Conservation (phyloP, 2,113 vertebrate genomes). For the Sceloporus tristichus region DNA sequence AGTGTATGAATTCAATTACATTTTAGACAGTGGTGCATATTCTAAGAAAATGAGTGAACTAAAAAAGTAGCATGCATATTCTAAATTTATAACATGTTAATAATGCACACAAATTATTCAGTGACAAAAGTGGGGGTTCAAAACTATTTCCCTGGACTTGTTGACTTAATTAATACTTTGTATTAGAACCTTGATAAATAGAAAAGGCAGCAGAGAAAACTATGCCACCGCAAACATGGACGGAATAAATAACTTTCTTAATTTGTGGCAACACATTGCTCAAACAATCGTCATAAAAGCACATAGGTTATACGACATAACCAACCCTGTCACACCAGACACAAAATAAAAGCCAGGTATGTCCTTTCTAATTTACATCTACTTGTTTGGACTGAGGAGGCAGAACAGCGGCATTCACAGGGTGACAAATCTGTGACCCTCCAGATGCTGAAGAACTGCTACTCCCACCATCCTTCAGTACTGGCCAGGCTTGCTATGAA, state of each 20-base stretch:
- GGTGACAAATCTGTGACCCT: too few species aligned
- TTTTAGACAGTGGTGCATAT: background rate
- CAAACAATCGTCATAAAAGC: background rate
- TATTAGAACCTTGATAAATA: background rate
- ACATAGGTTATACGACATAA: background rate
- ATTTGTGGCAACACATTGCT: background rate
- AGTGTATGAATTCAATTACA: background rate
- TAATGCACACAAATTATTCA: background rate
- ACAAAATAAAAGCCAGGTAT: background rate
- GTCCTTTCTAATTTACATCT: background rate
- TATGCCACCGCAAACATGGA: background rate
- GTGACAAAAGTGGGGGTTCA: background rate
- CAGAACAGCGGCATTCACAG: background rate
- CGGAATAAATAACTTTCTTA: background rate
- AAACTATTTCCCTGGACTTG: background rate
- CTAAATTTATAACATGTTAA: constrained; percentile 14
- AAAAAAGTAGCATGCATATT: background rate
- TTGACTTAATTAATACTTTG: background rate
- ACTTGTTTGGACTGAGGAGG: background rate
- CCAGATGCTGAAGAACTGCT: background rate
- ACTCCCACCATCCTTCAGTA: background rate
- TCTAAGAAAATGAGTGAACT: background rate
- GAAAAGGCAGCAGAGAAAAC: background rate
- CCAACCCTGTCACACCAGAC: background rate
- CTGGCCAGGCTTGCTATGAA: background rate